phyloP scores from a whole-genome alignment of 2,888 invertebrate species.

The Agonopterix alstromeriana region DNA sequence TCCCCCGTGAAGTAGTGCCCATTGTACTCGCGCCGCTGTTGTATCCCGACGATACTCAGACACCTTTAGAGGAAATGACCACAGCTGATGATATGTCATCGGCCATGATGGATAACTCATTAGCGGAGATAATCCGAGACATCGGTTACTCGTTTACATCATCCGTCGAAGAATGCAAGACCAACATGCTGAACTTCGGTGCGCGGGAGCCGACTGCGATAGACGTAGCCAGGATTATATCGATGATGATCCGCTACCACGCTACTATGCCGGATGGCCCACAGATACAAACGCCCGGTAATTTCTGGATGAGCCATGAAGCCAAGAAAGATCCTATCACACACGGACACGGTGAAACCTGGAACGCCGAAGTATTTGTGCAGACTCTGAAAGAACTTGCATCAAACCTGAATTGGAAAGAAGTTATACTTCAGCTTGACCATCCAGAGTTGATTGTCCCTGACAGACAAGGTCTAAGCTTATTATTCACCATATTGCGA shows the following conservation, averaged over 20 bases:
- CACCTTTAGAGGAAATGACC: constrained; percentile 79
- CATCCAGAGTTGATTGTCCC: constrained; percentile 92
- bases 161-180: constrained; percentile 91
- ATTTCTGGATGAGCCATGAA: constrained; percentile 78
- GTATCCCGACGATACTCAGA: constrained; percentile 86
- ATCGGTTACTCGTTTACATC: constrained; percentile 93
- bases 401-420: constrained; percentile 93
- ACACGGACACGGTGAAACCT: constrained; percentile 76
- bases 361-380: constrained; percentile 97
- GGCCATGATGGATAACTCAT: constrained; percentile 83
- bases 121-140: constrained; percentile 94
- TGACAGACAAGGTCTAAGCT: constrained; percentile 88
- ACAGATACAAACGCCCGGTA: constrained; percentile 81
- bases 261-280: constrained; percentile 80
- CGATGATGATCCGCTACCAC: constrained; percentile 91
- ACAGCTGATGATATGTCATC: constrained; percentile 78
- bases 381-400: constrained; percentile 93
- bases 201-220: constrained; percentile 88
- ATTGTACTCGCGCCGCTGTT: constrained; percentile 92
- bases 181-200: constrained; percentile 87
- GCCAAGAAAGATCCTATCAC: constrained; percentile 71
- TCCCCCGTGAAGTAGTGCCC: constrained; percentile 91
- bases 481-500: constrained; percentile 89
- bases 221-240: constrained; percentile 89
- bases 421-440: constrained; percentile 93